Conservation (phyloP, 2,113 vertebrate species). For the Chrysochloris asiatica region DNA sequence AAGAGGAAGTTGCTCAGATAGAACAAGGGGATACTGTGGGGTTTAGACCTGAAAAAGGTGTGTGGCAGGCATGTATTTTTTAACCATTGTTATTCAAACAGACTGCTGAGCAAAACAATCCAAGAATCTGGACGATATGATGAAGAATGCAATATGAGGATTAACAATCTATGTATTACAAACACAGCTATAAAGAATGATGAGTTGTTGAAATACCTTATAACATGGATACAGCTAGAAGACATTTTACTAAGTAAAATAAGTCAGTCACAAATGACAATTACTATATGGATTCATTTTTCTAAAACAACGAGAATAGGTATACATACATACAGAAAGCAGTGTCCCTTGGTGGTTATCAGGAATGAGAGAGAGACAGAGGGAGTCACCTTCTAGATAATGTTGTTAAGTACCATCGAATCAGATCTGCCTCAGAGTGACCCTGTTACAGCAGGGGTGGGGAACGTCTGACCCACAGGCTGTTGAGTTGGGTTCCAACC, state of each 20-base stretch:
- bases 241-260: background rate
- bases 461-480: no score
- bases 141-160: background rate
- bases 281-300: background rate
- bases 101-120: background rate
- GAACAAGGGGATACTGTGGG: background rate
- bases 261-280: background rate
- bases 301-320: background rate
- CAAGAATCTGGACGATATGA: background rate
- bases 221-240: background rate
- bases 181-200: background rate
- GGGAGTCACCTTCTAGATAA: background rate
- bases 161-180: background rate
- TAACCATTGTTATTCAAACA: background rate
- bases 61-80: background rate
- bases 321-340: background rate
- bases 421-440: no score
- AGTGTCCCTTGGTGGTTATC: background rate
- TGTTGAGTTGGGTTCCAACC: no score
- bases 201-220: background rate
- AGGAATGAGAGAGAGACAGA: background rate
- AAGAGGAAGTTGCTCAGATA: background rate
- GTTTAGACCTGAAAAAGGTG: background rate
- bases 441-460: no score
- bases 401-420: no score